Evolutionary conservation across 2,888 invertebrate genomes (phyloP), one percentile per base, ranked within the genome.

Genomic region (Cybosia mesomella): DNA sequence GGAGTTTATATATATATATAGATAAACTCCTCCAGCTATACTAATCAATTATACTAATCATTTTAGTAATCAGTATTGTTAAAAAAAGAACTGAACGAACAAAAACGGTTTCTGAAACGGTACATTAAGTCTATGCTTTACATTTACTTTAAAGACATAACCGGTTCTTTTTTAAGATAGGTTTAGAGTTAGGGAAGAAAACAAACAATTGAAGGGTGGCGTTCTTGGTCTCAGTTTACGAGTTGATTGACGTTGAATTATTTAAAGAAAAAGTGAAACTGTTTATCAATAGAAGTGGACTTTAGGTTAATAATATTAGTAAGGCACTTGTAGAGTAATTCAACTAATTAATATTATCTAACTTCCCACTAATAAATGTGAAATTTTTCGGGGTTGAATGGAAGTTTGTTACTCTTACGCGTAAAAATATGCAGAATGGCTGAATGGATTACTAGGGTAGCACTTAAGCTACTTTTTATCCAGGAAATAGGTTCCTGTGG

Each of bases 191-290:
- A 60, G 61, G 32, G 49, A 66, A 63, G 70, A 59, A 69, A 53
- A 69, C 73, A 68, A 79, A 77, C 68, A 73, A 60, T 72, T 79
- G 71, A 57, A 24, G 11, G 72, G 62, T 60, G 60, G 61, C 63
- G 22, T 55, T 55, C 36, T 63, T 54, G 4, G n/a, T 69, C 54
- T 71, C 34, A 54, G 53, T 71, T 73, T 72, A 69, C 28, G 36
- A 64, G 11, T 10, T 54, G 36, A 43, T 55, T 55, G 39, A 32
- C 59, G 21, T n/a, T 15, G n/a, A 68, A 70, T 66, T 73, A 71
- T 71, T 65, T 73, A 15, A 49, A n/a, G n/a, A 18, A 49, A 49
- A 49, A 59, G 28, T 10, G 7, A 57, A 24, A 32, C 5, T n/a
- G 21, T 21, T 28, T 55, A 55, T 55, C 24, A 55, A 24, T 15